These are phyloP conservation scores for Mesembrinibis cayennensis DNA, from an alignment of 2,113 vertebrate genomes.

Conservation along the genomic window DNA sequence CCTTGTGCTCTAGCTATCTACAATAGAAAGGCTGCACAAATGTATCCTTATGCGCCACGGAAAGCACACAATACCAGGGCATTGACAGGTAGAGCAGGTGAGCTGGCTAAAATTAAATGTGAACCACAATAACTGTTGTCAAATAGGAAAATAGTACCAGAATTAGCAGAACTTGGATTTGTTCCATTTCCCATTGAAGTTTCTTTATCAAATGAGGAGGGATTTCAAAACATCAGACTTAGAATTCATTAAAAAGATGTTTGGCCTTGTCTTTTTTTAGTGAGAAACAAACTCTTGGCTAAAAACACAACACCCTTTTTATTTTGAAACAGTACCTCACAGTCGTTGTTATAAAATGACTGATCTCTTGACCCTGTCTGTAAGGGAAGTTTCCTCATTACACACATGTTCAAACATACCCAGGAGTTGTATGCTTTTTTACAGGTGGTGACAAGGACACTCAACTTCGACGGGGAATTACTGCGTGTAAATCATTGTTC, in stretches of 20 bases:
- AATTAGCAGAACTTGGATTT: background rate
- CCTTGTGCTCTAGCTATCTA: background rate
- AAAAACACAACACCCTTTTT: background rate
- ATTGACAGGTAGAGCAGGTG: background rate
- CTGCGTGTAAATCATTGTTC: background rate
- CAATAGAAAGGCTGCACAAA: background rate
- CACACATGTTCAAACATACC: background rate
- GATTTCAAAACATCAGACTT: background rate
- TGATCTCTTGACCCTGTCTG: background rate
- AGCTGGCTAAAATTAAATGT: background rate
- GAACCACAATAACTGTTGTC: background rate
- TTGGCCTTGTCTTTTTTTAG: background rate
- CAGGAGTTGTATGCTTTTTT: background rate
- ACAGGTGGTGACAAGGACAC: background rate
- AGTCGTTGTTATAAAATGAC: background rate
- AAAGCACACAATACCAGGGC: background rate
- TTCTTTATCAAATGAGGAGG: background rate
- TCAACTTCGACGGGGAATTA: rapidly evolving
- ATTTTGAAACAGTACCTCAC: background rate
- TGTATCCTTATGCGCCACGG: background rate
- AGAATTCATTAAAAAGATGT: background rate
- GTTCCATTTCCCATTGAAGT: background rate
- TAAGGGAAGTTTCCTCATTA: background rate
- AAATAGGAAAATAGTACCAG: background rate
- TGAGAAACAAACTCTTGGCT: background rate